Evolutionary conservation across 2,888 invertebrate genomes (phyloP).

Genomic region (Torymus aiolomorphi): DNA sequence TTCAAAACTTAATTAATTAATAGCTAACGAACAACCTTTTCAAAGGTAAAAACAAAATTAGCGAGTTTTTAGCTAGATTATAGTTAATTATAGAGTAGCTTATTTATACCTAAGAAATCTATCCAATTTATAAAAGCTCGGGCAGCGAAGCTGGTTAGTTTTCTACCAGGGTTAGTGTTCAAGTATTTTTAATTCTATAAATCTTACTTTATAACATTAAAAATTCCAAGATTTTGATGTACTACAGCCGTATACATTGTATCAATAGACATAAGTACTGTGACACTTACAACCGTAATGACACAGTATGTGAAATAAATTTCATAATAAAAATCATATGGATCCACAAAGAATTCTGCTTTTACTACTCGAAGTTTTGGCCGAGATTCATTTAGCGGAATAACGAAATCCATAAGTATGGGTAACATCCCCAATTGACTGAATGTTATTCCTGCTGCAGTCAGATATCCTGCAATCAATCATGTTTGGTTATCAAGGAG

Average conservation of each 20-base stretch:
- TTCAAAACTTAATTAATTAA: no score
- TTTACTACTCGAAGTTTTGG: constrained; percentile 4
- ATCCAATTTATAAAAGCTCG: no score
- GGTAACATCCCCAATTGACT: constrained; percentile 3
- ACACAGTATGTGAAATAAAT: background rate
- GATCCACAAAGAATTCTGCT: constrained; percentile 10
- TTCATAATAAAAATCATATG: constrained; percentile 9
- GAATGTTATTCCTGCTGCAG: background rate
- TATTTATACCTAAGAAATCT: no score
- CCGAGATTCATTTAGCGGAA: constrained; percentile 9
- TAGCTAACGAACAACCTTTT: no score
- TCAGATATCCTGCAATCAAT: no score
- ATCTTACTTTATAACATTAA: constrained; percentile 2
- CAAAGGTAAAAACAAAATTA: no score
- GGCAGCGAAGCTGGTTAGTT: no score
- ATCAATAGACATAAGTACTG: background rate
- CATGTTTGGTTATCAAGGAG: no score
- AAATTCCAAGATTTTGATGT: constrained; percentile 16
- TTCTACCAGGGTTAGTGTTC: no score
- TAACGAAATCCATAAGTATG: background rate
- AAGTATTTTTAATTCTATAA: no score
- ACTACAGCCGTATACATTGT: constrained; percentile 6
- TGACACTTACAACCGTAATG: background rate
- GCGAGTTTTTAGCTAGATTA: no score
- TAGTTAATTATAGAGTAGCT: no score